phyloP scores from a whole-genome alignment of 2,888 invertebrate species.

The Acleris holmiana region DNA sequence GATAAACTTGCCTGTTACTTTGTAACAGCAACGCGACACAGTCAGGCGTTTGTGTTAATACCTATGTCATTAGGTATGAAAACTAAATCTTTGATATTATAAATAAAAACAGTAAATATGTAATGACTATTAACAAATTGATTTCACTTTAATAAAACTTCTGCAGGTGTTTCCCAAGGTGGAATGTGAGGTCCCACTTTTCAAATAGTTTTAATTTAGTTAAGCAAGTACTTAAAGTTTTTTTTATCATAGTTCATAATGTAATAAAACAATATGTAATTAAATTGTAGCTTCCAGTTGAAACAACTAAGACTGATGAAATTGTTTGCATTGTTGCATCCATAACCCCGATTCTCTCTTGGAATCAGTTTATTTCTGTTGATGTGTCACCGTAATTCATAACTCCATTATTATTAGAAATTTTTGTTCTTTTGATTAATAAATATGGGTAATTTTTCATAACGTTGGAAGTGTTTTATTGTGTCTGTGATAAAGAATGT shows the following conservation, averaged over 20 bases:
- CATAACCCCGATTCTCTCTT: not conserved
- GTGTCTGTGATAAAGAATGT: conserved; percentile 18
- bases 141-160: too few species aligned
- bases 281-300: not conserved
- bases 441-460: conserved; percentile 21
- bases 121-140: not conserved
- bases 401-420: conserved; percentile 23
- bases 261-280: too few species aligned
- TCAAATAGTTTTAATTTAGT: too few species aligned
- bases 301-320: not conserved
- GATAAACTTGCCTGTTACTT: conserved; percentile 7
- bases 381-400: conserved; percentile 24
- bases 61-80: not conserved
- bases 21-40: conserved; percentile 5
- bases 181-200: not conserved
- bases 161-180: not conserved
- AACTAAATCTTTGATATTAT: too few species aligned
- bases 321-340: conserved; percentile 7
- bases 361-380: conserved; percentile 13
- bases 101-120: not conserved
- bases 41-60: not conserved
- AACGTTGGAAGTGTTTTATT: conserved; percentile 24
- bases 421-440: conserved; percentile 20
- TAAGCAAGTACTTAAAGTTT: too few species aligned
- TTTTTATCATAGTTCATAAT: too few species aligned